Conservation (phyloP, 2,797 vertebrate species). For the Ctenopoma kingsleyae region DNA sequence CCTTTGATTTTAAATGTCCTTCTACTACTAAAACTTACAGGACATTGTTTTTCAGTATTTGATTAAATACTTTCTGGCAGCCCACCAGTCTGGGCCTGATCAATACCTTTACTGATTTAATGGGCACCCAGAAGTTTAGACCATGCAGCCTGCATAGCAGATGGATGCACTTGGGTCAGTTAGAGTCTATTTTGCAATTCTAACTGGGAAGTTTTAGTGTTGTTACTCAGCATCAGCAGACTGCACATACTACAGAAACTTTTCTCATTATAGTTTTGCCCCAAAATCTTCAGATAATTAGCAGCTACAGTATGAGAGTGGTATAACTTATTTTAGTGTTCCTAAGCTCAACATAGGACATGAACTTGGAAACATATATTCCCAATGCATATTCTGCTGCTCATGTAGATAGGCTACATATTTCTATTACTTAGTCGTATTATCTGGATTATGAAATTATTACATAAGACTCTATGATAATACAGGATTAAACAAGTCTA, state of each 20-base stretch:
- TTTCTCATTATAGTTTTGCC: neutral
- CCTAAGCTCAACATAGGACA: too few relatives aligned
- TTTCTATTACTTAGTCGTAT: neutral
- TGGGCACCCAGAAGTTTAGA: slow-evolving; percentile 7
- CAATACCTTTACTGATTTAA: slow-evolving; percentile 23
- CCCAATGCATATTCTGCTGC: too few relatives aligned
- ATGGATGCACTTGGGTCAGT: slow-evolving; percentile 7
- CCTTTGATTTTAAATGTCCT: neutral
- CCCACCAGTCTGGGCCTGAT: slow-evolving; percentile 14
- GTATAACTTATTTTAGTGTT: too few relatives aligned
- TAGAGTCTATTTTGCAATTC: slow-evolving; percentile 7
- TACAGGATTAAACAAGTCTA: slow-evolving; percentile 8
- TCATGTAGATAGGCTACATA: too few relatives aligned
- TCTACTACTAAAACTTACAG: neutral
- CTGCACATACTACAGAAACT: neutral
- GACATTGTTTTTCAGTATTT: slow-evolving; percentile 15
- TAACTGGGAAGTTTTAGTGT: neutral
- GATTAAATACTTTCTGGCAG: slow-evolving; percentile 12
- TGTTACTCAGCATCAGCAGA: neutral
- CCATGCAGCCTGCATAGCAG: slow-evolving; percentile 2
- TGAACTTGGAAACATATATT: too few relatives aligned
- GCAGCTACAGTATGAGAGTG: too few relatives aligned
- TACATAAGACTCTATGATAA: slow-evolving; percentile 18
- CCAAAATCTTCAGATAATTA: neutral
- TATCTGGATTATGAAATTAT: slow-evolving; percentile 6